A percentile compares a stretch with the other conserved stretches of the same genome.
Evolutionary conservation across 2,797 vertebrate species (phyloP).

Genomic region (Argya squamiceps): DNA sequence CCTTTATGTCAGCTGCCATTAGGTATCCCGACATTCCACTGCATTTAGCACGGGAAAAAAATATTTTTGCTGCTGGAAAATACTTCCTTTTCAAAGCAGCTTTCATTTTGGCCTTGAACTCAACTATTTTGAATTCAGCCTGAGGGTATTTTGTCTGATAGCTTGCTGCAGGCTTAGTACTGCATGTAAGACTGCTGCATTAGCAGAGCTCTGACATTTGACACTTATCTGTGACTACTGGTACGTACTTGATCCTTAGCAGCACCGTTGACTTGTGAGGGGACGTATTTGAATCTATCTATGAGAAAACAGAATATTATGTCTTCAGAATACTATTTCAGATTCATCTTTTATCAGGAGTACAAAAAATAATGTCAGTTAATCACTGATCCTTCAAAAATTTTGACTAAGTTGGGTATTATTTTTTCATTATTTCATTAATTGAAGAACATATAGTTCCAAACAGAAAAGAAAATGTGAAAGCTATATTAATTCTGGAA

Average conservation of each 20-base stretch:
- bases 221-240: background rate
- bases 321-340: background rate
- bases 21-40: background rate
- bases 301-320: background rate
- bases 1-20: background rate
- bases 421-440: background rate
- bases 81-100: background rate
- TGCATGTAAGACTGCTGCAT: background rate
- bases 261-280: background rate
- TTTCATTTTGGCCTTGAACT: background rate
- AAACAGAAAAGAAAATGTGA: background rate
- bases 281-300: background rate
- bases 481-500: background rate
- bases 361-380: background rate
- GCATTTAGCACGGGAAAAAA: background rate
- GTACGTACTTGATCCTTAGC: background rate
- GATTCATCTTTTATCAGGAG: background rate
- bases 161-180: background rate
- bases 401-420: background rate
- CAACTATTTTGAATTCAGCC: background rate
- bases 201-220: constrained; percentile 16
- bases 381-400: background rate
- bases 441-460: background rate
- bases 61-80: background rate
- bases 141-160: background rate